Conservation (phyloP, 2,113 vertebrate species). For the Illadopsis cleaveri region DNA sequence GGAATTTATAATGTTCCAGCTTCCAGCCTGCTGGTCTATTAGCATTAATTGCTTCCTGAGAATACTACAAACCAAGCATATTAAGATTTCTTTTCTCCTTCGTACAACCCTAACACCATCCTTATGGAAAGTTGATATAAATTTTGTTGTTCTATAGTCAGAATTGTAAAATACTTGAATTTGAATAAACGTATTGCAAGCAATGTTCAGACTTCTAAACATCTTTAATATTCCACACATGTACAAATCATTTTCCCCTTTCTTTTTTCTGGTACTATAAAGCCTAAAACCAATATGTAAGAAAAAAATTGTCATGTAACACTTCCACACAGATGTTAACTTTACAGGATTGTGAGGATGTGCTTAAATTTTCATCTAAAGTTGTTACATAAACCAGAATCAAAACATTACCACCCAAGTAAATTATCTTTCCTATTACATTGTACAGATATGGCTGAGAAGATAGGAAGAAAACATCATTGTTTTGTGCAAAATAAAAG, state of each 20-base stretch:
- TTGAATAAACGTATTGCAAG: rapidly evolving
- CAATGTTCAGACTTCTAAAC: background rate
- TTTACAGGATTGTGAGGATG: background rate
- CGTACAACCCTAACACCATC: background rate
- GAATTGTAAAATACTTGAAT: background rate
- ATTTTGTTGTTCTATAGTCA: background rate
- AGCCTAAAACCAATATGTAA: background rate
- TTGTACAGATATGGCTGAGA: background rate
- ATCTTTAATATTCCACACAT: background rate
- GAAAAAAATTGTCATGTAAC: background rate
- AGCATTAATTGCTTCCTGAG: slow-evolving; percentile 21
- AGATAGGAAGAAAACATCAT: background rate
- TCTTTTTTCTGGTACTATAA: background rate
- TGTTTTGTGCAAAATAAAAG: background rate
- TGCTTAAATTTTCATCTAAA: background rate
- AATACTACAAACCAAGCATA: background rate
- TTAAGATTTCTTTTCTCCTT: slow-evolving; percentile 6
- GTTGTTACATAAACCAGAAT: background rate
- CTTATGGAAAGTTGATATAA: background rate
- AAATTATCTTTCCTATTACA: background rate
- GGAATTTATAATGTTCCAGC: background rate
- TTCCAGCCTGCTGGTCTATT: background rate
- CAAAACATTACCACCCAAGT: background rate
- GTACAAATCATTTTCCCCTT: background rate
- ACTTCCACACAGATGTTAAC: background rate